These are phyloP conservation scores for Riptortus pedestris DNA, from an alignment of 1,140 invertebrate species.

Conservation along the genomic window DNA sequence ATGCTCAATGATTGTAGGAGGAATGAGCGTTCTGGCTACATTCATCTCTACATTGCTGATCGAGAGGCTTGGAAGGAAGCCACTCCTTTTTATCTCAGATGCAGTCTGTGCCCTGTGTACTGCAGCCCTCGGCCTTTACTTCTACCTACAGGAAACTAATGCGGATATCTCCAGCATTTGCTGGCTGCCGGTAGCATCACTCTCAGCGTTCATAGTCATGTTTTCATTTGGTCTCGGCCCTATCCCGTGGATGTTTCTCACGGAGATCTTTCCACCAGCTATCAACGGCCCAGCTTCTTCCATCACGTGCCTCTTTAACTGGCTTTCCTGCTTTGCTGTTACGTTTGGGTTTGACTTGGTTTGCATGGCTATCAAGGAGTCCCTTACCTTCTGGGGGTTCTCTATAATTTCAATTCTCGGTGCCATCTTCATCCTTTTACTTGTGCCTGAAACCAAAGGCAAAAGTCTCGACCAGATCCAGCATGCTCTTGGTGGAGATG, in stretches of 20 bases:
- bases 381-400: constrained; percentile 71
- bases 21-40: constrained; percentile 63
- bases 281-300: constrained; percentile 64
- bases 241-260: constrained; percentile 69
- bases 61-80: constrained; percentile 53
- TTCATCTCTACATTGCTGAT: constrained; percentile 59
- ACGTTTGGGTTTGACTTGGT: constrained; percentile 64
- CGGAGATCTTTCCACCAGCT: constrained; percentile 59
- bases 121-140: constrained; percentile 51
- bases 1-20: constrained; percentile 62
- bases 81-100: constrained; percentile 54
- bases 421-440: constrained; percentile 59
- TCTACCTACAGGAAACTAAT: constrained; percentile 45
- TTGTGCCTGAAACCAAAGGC: constrained; percentile 84
- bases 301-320: constrained; percentile 63
- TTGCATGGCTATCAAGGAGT: constrained; percentile 43
- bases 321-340: constrained; percentile 68
- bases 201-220: constrained; percentile 62
- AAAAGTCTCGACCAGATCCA: constrained; percentile 77
- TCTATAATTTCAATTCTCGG: constrained; percentile 56
- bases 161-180: constrained; percentile 33
- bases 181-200: constrained; percentile 51
- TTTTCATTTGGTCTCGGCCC: constrained; percentile 69
- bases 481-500: constrained; percentile 47
- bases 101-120: constrained; percentile 50